A percentile compares a stretch with the other conserved stretches of the same genome.
Evolutionary conservation across 2,888 invertebrate genomes (phyloP).

Genomic region (Eudemis profundana): DNA sequence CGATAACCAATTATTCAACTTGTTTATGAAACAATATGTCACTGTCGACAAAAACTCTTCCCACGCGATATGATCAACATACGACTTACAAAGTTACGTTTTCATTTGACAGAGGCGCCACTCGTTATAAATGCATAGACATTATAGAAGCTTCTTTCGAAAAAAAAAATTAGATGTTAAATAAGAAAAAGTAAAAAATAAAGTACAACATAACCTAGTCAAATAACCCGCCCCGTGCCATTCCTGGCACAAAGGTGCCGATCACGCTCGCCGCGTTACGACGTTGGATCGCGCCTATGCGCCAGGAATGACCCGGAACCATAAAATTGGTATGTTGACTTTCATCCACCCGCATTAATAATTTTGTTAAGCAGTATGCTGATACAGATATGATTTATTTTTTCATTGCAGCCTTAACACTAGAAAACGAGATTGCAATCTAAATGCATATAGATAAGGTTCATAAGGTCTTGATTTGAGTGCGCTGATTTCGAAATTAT

Average conservation of each 20-base stretch:
- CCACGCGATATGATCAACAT: conserved; percentile 30
- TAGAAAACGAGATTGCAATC: background rate
- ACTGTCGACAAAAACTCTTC: conserved; percentile 34
- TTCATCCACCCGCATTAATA: too few species aligned
- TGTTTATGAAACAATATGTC: conserved; percentile 38
- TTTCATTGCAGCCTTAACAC: background rate
- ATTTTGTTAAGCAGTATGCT: conserved; percentile 5
- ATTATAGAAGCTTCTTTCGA: too few species aligned
- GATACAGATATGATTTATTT: conserved; percentile 19
- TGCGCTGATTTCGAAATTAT: background rate
- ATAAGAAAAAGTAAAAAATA: too few species aligned
- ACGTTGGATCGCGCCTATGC: too few species aligned
- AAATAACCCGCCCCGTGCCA: too few species aligned
- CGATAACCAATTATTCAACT: conserved; percentile 32
- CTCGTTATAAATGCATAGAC: background rate
- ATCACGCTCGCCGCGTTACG: too few species aligned
- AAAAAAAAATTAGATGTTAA: too few species aligned
- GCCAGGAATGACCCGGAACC: too few species aligned
- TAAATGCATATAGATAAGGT: background rate
- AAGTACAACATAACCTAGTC: too few species aligned
- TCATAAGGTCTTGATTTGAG: conserved; percentile 10
- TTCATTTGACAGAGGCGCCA: conserved; percentile 1
- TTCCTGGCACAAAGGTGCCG: too few species aligned
- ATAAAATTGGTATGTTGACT: too few species aligned
- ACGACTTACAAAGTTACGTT: conserved; percentile 5